Conservation (phyloP, 2,888 invertebrate species). For the Caenorhabditis sulstoni region DNA sequence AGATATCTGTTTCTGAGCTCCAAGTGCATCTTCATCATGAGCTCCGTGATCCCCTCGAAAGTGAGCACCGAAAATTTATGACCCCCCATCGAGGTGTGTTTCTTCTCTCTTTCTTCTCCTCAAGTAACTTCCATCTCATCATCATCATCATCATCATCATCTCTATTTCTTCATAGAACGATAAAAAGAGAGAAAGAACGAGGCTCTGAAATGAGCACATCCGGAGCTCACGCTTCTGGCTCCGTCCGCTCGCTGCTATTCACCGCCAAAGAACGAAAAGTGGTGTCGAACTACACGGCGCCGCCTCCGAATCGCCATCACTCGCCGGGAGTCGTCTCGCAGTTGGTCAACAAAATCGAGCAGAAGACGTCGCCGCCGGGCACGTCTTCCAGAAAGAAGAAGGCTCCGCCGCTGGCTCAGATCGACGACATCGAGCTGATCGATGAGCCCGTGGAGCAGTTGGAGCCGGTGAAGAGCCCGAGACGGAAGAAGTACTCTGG, state of each 20-base stretch:
- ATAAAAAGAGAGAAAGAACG: constrained; percentile 15
- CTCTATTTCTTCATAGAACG: constrained; percentile 29
- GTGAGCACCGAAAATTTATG: constrained; percentile 33
- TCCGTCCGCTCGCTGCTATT: constrained; percentile 37
- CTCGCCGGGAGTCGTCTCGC: constrained; percentile 56
- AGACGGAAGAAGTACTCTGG: constrained; percentile 58
- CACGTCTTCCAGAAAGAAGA: constrained; percentile 33
- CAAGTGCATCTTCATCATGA: constrained; percentile 27
- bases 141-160: constrained; percentile 13
- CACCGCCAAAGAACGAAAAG: constrained; percentile 44
- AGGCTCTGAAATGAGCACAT: constrained; percentile 48
- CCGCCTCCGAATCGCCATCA: constrained; percentile 43
- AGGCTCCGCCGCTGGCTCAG: constrained; percentile 48
- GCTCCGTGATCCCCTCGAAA: background rate
- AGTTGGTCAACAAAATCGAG: constrained; percentile 63
- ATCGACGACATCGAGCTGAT: constrained; percentile 59
- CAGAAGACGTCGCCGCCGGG: constrained; percentile 40
- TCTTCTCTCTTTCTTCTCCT: background rate
- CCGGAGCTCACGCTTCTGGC: constrained; percentile 37
- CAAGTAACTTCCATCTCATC: constrained; percentile 1
- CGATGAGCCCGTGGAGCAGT: constrained; percentile 23
- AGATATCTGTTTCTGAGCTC: background rate
- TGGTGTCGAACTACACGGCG: constrained; percentile 38
- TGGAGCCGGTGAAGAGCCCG: constrained; percentile 30
- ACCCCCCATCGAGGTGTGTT: constrained; percentile 54